Base-by-base conservation (phyloP, 2,113 vertebrate genomes). In the Lethenteron camtschaticum region DNA sequence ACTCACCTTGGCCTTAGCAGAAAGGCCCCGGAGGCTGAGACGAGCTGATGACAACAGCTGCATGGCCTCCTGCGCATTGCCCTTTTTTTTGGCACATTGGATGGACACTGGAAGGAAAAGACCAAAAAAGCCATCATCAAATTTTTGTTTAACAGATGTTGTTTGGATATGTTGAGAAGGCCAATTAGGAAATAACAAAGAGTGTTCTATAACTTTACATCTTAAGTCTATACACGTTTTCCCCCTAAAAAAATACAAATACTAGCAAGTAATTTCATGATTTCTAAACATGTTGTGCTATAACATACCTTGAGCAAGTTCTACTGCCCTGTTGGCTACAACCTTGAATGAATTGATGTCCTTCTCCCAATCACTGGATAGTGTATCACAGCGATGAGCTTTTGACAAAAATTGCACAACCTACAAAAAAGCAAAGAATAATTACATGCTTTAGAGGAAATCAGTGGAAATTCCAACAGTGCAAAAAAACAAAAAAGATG, bases 1-100 rank as follows among this genome's bases (percentile, higher is more conserved):
- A 66, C 78, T 77, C 75, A 97, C 94, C 89, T 90, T 95, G 68
- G 89, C 89, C 84, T 88, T 96, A 70, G 84, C 80, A 66, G 76
- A 77, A 75, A 99, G 79, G 69, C 87, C 85, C 69, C 78, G 83
- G 72, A 99, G 81, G 68, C 82, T 87, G 75, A 99, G 92, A 8
- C 92, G 89, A 74, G 85, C 79, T 18, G 90, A 87, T 69, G 90
- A 90, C 69, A 96, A 81, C 72, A 85, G 77, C 77, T 87, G 90
- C 7, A 90, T 73, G 72, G 84, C 87, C 78, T 90, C 89, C 75
- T 83, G 77, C 56, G 75, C 77, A 74, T 80, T 85, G 9, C 72
- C 74, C 76, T 87, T 92, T 72, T 56, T 81, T 78, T 81, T 79
- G 76, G 86, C 85, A 82, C 87, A 95, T 72, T 79, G 83, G 72